Evolutionary conservation across 2,113 vertebrate species (phyloP).

Genomic region (Delphinus delphis): DNA sequence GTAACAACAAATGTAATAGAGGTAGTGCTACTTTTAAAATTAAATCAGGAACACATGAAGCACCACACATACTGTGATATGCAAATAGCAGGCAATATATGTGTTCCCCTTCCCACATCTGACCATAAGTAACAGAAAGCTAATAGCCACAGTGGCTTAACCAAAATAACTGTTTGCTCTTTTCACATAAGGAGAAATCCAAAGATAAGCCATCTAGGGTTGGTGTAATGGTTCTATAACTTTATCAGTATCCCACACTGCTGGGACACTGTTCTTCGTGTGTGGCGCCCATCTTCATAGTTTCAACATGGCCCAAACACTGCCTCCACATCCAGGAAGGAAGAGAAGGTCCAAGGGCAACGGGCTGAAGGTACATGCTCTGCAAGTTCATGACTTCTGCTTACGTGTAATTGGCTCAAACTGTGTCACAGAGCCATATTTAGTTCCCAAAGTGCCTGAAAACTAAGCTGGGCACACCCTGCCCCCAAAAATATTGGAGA

Average conservation of each 20-base stretch:
- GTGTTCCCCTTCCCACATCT: background rate
- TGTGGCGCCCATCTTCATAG: background rate
- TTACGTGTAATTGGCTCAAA: background rate
- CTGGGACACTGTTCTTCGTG: background rate
- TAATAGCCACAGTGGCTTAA: background rate
- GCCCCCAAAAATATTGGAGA: background rate
- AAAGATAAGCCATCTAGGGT: background rate
- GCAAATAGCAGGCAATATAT: background rate
- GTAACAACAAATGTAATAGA: background rate
- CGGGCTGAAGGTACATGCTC: background rate
- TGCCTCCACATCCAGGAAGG: background rate
- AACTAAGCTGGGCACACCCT: background rate
- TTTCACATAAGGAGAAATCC: background rate
- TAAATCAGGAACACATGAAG: slow-evolving; percentile 12
- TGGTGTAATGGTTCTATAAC: background rate
- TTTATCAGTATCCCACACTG: background rate
- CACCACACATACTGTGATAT: background rate
- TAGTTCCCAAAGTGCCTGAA: background rate
- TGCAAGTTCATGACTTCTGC: background rate
- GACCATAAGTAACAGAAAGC: background rate
- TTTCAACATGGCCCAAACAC: background rate
- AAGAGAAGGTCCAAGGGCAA: background rate
- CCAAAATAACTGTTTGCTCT: background rate
- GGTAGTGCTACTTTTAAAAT: background rate
- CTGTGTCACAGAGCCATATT: background rate